phyloP scores from a whole-genome alignment of 2,888 invertebrate genomes.

The Sphinx pinastri region DNA sequence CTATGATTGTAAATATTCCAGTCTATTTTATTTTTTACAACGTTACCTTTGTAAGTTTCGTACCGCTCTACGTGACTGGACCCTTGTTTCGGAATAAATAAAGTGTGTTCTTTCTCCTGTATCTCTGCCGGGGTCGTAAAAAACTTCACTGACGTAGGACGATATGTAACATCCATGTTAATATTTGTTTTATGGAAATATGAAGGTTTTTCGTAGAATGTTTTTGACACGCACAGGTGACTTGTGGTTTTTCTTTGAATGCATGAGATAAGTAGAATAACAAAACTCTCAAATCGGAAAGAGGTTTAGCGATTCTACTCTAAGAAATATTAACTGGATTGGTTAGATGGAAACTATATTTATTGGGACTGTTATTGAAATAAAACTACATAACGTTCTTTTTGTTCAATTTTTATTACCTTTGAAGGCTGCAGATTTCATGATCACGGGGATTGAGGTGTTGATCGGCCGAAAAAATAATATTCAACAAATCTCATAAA shows the following conservation, averaged over 20 bases:
- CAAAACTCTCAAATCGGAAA: not conserved
- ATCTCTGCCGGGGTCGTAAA: conserved; percentile 59
- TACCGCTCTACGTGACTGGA: conserved; percentile 55
- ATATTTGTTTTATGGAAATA: conserved; percentile 67
- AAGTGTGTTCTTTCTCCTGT: conserved; percentile 46
- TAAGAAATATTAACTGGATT: too few species aligned
- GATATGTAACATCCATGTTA: conserved; percentile 58
- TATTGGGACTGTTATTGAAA: too few species aligned
- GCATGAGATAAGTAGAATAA: not conserved
- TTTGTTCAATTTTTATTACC: too few species aligned
- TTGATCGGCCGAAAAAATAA: too few species aligned
- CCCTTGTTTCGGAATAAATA: conserved; percentile 57
- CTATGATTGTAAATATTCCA: conserved; percentile 17
- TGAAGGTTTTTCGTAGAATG: conserved; percentile 27
- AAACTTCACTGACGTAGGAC: conserved; percentile 54
- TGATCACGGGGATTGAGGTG: too few species aligned
- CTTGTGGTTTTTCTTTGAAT: conserved; percentile 20
- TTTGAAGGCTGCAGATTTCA: too few species aligned
- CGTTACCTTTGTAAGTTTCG: conserved; percentile 44
- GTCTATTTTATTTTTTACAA: conserved; percentile 40
- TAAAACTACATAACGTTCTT: too few species aligned
- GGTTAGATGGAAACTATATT: too few species aligned
- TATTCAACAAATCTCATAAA: too few species aligned
- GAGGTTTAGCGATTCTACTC: too few species aligned
- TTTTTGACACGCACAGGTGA: conserved; percentile 27